Conservation (phyloP, 2,113 vertebrate species). For the Mystacornis crossleyi region DNA sequence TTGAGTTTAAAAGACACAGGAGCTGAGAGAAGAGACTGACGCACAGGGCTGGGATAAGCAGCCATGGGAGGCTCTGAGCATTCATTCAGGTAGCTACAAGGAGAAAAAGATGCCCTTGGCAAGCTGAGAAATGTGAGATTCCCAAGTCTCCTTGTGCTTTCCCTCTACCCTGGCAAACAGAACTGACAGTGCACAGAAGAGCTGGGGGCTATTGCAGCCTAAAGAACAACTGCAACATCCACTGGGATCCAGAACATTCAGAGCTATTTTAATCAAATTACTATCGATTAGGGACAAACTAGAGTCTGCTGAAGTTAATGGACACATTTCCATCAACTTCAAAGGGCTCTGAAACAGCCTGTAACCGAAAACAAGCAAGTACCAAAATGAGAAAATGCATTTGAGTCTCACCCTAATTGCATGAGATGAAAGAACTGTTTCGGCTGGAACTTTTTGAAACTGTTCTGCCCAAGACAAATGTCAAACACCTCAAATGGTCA, state of each 20-base stretch:
- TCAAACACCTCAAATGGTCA: not conserved
- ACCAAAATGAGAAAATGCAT: conserved; percentile 30
- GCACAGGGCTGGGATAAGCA: not conserved
- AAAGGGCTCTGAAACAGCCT: conserved; percentile 28
- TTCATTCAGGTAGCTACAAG: not conserved
- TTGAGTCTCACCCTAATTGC: conserved; percentile 7
- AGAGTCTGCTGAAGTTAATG: conserved; percentile 47
- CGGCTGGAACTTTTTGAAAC: not conserved
- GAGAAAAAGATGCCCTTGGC: not conserved
- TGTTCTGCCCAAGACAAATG: not conserved
- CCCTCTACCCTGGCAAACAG: not conserved
- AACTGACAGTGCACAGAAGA: not conserved
- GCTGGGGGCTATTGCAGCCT: not conserved
- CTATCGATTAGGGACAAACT: conserved; percentile 53
- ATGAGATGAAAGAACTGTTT: conserved; percentile 31
- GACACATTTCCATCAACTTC: conserved; percentile 55
- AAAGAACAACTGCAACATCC: not conserved
- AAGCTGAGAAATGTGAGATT: not conserved
- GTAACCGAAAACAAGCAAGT: not conserved
- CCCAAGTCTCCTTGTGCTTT: not conserved
- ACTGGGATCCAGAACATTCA: conserved; percentile 15
- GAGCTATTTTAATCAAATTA: conserved; percentile 65
- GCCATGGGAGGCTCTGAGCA: not conserved
- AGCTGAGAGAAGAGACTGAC: not conserved
- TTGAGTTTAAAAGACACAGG: not conserved